Conservation (phyloP, 2,888 invertebrate species). For the Watsonalla cultraria region DNA sequence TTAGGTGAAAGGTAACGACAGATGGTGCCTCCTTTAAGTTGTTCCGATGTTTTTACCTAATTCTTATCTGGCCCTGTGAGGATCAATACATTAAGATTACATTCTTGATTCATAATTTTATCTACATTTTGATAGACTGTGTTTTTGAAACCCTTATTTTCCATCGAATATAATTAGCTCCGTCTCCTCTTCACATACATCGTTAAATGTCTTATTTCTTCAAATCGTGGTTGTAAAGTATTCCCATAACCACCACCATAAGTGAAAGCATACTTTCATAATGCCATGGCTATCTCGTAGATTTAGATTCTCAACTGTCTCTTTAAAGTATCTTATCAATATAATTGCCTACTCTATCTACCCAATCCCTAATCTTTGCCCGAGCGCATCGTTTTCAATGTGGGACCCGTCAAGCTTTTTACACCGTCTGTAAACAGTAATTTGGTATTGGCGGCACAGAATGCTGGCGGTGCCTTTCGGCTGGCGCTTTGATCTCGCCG, state of each 20-base stretch:
- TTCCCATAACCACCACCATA: too few species aligned
- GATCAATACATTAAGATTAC: not conserved
- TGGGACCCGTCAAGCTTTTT: conserved; percentile 60
- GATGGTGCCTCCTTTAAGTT: conserved; percentile 7
- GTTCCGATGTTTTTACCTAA: conserved; percentile 4
- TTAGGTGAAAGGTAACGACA: not conserved
- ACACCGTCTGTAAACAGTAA: conserved; percentile 60
- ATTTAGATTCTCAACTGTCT: too few species aligned
- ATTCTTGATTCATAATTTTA: too few species aligned
- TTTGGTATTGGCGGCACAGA: conserved; percentile 41
- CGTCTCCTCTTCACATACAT: too few species aligned
- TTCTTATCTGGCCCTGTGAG: not conserved
- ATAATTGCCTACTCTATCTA: not conserved
- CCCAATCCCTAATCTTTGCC: not conserved
- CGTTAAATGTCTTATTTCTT: too few species aligned
- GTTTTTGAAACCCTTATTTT: too few species aligned
- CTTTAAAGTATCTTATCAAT: not conserved
- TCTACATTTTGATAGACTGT: too few species aligned
- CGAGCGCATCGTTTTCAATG: conserved; percentile 32
- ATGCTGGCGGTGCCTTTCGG: conserved; percentile 23
- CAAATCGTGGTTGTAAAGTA: too few species aligned
- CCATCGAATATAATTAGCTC: too few species aligned
- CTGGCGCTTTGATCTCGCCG: conserved; percentile 61
- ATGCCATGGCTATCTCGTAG: too few species aligned
- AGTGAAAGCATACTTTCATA: too few species aligned